phyloP scores from a whole-genome alignment of 2,888 invertebrate species.

The Eueremaeus valkanovi region DNA sequence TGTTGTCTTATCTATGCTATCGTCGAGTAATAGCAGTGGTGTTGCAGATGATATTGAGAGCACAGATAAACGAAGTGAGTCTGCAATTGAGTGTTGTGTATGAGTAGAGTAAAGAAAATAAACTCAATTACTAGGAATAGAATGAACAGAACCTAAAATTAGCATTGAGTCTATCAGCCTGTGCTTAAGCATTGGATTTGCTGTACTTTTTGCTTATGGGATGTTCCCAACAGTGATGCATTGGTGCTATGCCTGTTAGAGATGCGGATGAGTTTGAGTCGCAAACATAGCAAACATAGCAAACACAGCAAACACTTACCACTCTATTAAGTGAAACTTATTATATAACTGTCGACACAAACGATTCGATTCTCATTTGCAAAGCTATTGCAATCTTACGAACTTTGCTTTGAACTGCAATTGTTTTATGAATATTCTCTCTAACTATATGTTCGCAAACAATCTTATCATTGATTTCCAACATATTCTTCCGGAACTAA shows the following conservation, averaged over 20 bases:
- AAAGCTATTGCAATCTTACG: neutral
- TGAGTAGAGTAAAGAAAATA: constrained; percentile 22
- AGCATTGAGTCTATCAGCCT: neutral
- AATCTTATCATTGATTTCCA: neutral
- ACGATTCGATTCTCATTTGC: neutral
- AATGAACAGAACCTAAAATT: neutral
- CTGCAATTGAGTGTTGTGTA: neutral
- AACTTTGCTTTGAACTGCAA: neutral
- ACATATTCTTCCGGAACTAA: neutral
- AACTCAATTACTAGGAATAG: constrained; percentile 22
- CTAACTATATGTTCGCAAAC: no score
- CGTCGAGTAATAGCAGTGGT: neutral
- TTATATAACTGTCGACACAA: constrained; percentile 7
- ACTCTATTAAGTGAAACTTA: neutral
- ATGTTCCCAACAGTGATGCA: neutral
- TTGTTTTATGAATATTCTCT: neutral
- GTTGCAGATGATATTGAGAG: neutral
- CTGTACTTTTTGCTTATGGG: neutral
- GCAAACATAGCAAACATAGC: neutral
- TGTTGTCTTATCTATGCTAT: neutral
- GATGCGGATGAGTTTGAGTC: constrained; percentile 12
- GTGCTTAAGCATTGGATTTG: neutral
- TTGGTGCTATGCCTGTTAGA: neutral
- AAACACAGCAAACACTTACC: neutral
- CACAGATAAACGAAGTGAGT: constrained; percentile 4